phyloP scores from a whole-genome alignment of 2,113 vertebrate genomes.

The Nematolebias whitei region DNA sequence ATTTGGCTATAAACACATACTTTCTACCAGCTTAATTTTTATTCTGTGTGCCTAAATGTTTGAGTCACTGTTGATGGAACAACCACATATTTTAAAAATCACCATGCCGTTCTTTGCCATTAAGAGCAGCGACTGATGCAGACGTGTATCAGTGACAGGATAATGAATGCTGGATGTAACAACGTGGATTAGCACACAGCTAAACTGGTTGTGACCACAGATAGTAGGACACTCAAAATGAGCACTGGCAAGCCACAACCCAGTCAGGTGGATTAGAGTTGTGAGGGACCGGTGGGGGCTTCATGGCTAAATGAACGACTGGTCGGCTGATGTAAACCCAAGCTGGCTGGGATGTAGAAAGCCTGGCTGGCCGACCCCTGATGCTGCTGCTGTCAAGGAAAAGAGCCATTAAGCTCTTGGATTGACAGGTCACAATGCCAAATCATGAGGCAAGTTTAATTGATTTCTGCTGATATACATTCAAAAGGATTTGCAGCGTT shows the following conservation, averaged over 20 bases:
- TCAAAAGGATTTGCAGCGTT: constrained; percentile 25
- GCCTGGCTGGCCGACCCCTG: constrained; percentile 47
- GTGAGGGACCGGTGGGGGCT: constrained; percentile 22
- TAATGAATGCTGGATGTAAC: constrained; percentile 64
- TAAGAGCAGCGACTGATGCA: constrained; percentile 28
- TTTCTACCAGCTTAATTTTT: constrained; percentile 13
- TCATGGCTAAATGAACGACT: constrained; percentile 18
- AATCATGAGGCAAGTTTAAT: constrained; percentile 34
- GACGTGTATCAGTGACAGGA: constrained; percentile 66
- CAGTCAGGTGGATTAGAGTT: constrained; percentile 58
- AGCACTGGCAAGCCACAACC: constrained; percentile 44
- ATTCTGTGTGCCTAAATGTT: constrained; percentile 15
- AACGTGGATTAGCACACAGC: constrained; percentile 62
- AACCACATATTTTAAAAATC: constrained; percentile 8
- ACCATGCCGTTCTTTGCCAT: constrained; percentile 36
- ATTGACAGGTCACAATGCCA: constrained; percentile 43
- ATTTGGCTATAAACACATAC: constrained; percentile 1
- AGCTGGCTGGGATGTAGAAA: constrained; percentile 23
- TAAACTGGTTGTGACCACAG: constrained; percentile 78
- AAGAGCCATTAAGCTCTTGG: constrained; percentile 34
- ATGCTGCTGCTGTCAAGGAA: constrained; percentile 37
- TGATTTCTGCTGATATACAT: constrained; percentile 40
- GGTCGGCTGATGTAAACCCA: constrained; percentile 38
- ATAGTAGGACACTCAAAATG: constrained; percentile 68
- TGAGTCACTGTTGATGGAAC: constrained; percentile 1